phyloP scores from a whole-genome alignment of 2,888 invertebrate species.

The Troides aeacus region DNA sequence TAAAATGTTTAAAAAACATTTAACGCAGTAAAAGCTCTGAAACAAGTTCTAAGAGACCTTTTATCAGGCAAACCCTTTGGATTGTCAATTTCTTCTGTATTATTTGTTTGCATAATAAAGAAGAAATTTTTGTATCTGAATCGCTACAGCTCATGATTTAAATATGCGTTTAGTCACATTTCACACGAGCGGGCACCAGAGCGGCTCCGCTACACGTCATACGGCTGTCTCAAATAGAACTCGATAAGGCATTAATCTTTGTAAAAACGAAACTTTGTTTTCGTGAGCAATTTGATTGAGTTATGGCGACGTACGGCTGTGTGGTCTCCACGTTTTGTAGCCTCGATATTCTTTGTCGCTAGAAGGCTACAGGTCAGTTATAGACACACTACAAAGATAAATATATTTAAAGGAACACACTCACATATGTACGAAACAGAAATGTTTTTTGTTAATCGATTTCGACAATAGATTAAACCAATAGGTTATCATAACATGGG shows the following conservation, averaged over 20 bases:
- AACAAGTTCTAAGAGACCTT: no score
- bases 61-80: no score
- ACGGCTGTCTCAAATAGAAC: conserved; percentile 29
- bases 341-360: neutral
- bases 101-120: no score
- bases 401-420: no score
- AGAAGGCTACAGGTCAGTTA: neutral
- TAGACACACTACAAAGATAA: no score
- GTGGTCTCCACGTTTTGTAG: conserved; percentile 15
- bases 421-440: no score
- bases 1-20: no score
- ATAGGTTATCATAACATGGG: no score
- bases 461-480: no score
- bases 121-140: neutral
- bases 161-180: conserved; percentile 22
- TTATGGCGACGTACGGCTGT: conserved; percentile 16
- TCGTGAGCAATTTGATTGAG: conserved; percentile 26
- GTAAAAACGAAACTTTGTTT: conserved; percentile 28
- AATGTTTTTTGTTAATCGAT: no score
- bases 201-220: conserved; percentile 26
- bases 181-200: conserved; percentile 22
- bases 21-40: no score
- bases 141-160: conserved; percentile 20
- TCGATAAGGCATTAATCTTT: conserved; percentile 29
- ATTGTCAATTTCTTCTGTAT: no score